phyloP scores from a whole-genome alignment of 2,113 vertebrate genomes.

The Dasyornis broadbenti region DNA sequence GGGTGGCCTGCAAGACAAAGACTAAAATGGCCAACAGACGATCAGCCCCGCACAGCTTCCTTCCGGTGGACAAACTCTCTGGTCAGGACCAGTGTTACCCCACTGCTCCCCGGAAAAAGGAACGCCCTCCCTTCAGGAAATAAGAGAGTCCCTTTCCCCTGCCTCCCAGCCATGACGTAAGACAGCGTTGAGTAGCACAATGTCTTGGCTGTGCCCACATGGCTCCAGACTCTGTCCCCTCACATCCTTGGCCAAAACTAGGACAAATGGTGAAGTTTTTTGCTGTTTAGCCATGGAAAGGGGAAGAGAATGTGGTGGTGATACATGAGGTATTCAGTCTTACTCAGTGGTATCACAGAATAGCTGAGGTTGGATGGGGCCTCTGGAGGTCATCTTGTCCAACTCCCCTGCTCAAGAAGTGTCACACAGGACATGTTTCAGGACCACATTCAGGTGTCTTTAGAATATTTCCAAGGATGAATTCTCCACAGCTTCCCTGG shows the following conservation, averaged over 20 bases:
- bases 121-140: not conserved
- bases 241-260: not conserved
- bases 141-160: not conserved
- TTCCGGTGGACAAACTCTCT: not conserved
- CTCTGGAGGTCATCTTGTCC: not conserved
- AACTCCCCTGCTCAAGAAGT: not conserved
- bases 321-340: not conserved
- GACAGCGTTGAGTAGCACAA: not conserved
- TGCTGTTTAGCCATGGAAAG: not conserved
- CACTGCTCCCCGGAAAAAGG: not conserved
- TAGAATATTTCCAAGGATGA: not conserved
- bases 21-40: not conserved
- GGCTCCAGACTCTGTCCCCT: not conserved
- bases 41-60: not conserved
- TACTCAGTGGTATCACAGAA: not conserved
- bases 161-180: not conserved
- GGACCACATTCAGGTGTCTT: not conserved
- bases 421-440: not conserved
- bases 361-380: not conserved
- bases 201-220: not conserved
- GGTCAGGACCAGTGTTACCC: not conserved
- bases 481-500: not conserved
- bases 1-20: fast-evolving
- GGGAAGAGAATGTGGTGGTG: not conserved
- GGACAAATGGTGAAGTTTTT: not conserved